A percentile compares a stretch with the other conserved stretches of the same genome.
phyloP scores from a whole-genome alignment of 2,888 invertebrate species.

The Chrysomela aeneicollis region DNA sequence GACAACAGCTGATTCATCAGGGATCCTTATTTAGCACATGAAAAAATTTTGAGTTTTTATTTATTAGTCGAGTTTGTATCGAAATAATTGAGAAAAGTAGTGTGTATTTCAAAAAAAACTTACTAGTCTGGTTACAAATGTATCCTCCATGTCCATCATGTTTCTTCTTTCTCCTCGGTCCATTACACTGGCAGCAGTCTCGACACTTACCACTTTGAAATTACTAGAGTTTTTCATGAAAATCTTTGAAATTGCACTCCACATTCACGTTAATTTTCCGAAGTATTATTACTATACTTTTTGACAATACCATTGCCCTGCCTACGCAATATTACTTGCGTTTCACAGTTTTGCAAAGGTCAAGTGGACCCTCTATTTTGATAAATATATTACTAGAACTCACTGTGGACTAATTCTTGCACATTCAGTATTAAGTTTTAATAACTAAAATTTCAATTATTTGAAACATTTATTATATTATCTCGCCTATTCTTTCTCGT shows the following conservation, averaged over 20 bases:
- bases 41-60: too few relatives aligned
- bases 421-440: neutral
- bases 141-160: constrained; percentile 72
- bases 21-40: neutral
- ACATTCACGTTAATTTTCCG: constrained; percentile 57
- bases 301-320: constrained; percentile 61
- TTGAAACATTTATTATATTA: constrained; percentile 49
- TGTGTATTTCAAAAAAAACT: constrained; percentile 40
- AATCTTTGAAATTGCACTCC: constrained; percentile 61
- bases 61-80: too few relatives aligned
- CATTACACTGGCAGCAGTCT: constrained; percentile 50
- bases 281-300: constrained; percentile 52
- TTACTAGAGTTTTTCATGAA: constrained; percentile 57
- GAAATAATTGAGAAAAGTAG: neutral
- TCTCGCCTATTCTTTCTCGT: constrained; percentile 46
- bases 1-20: constrained; percentile 31
- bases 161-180: constrained; percentile 60
- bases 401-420: constrained; percentile 38
- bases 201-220: constrained; percentile 50
- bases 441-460: neutral
- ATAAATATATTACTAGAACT: constrained; percentile 32
- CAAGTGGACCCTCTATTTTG: constrained; percentile 12
- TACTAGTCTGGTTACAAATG: constrained; percentile 73
- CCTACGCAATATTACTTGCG: constrained; percentile 44
- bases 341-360: constrained; percentile 21